phyloP scores from a whole-genome alignment of 2,888 invertebrate genomes.

The Notodonta dromedarius region DNA sequence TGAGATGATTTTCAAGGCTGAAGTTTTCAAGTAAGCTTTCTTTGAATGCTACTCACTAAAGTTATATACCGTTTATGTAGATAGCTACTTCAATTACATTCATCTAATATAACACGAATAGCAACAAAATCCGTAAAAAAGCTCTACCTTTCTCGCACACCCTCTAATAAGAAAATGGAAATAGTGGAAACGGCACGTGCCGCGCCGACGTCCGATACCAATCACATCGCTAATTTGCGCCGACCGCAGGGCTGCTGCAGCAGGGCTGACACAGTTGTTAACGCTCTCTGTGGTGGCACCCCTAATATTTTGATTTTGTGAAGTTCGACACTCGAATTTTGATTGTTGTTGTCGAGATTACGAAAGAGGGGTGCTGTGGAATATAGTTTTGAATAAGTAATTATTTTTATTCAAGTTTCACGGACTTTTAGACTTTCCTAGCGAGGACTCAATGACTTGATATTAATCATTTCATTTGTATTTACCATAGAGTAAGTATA shows the following conservation, averaged over 20 bases:
- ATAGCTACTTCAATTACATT: no score
- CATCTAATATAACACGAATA: neutral
- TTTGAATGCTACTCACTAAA: no score
- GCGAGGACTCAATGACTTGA: no score
- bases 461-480: no score
- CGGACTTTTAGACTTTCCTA: no score
- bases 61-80: no score
- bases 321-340: slow-evolving; percentile 1
- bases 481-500: no score
- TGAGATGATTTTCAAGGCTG: no score
- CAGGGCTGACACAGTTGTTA: slow-evolving; percentile 21
- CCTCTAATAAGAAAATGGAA: slow-evolving; percentile 10
- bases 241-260: slow-evolving; percentile 38
- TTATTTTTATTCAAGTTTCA: no score
- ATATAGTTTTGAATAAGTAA: no score
- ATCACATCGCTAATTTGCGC: slow-evolving; percentile 43
- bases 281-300: slow-evolving; percentile 18
- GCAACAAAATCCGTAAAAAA: slow-evolving; percentile 11
- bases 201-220: slow-evolving; percentile 43
- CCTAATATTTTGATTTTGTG: slow-evolving; percentile 32
- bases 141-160: slow-evolving; percentile 8
- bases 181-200: slow-evolving; percentile 40
- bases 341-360: neutral
- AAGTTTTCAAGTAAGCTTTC: no score
- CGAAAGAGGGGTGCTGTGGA: no score